A percentile compares a stretch with the other conserved stretches of the same genome.
These are phyloP conservation scores for human DNA, from an alignment of 2,113 vertebrate species.

Conservation along the genomic window GRCh38 chr19:8463501-8464000, in stretches of 20 bases:
- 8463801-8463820: background rate
- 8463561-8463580: constrained; percentile 66
- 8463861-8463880: background rate
- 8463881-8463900: background rate
- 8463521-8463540: constrained; percentile 20
- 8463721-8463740: background rate
- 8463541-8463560: background rate
- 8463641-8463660: constrained; percentile 96
- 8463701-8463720: background rate
- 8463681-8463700: constrained; percentile 89
- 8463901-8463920: background rate
- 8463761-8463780: background rate
- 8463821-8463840: background rate
- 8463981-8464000: background rate
- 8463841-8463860: background rate
- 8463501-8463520: constrained; percentile 92
- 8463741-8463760: background rate
- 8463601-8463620: constrained; percentile 98
- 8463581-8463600: constrained; percentile 90
- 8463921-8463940: background rate
- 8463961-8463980: background rate
- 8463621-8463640: constrained; percentile 99
- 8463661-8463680: constrained; percentile 96
- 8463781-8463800: background rate
- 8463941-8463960: background rate